Conservation (phyloP, 1,140 invertebrate genomes). For the Papilio polytes region DNA sequence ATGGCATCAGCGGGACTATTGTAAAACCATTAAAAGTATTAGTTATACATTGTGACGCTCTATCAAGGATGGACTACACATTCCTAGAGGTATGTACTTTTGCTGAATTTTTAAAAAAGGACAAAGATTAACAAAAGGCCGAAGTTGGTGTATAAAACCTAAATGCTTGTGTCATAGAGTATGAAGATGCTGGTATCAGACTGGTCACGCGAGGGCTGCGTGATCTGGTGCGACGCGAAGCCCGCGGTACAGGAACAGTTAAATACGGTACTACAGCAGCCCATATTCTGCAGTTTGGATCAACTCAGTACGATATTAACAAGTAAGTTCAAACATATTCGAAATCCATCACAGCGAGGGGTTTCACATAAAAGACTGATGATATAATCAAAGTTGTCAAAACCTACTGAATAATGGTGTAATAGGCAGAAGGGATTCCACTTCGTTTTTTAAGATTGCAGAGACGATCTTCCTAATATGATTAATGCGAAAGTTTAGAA, state of each 20-base stretch:
- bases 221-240: conserved; percentile 65
- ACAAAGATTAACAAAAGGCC: neutral
- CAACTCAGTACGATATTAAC: conserved; percentile 52
- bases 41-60: conserved; percentile 68
- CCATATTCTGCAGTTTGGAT: conserved; percentile 59
- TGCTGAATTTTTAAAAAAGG: no score
- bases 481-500: no score
- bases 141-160: neutral
- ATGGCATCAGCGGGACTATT: conserved; percentile 38
- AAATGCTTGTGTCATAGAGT: conserved; percentile 52
- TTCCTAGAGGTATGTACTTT: conserved; percentile 69
- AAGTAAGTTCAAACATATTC: conserved; percentile 49
- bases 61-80: conserved; percentile 71
- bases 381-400: no score
- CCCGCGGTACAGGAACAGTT: conserved; percentile 58
- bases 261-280: conserved; percentile 53
- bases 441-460: no score
- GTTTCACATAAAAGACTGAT: no score
- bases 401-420: neutral
- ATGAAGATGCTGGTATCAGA: conserved; percentile 68
- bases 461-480: no score
- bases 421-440: neutral
- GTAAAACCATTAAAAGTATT: conserved; percentile 52
- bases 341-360: no score
- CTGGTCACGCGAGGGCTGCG: conserved; percentile 58